phyloP scores from a whole-genome alignment of 2,888 invertebrate genomes.

The Platynereis dumerilii region DNA sequence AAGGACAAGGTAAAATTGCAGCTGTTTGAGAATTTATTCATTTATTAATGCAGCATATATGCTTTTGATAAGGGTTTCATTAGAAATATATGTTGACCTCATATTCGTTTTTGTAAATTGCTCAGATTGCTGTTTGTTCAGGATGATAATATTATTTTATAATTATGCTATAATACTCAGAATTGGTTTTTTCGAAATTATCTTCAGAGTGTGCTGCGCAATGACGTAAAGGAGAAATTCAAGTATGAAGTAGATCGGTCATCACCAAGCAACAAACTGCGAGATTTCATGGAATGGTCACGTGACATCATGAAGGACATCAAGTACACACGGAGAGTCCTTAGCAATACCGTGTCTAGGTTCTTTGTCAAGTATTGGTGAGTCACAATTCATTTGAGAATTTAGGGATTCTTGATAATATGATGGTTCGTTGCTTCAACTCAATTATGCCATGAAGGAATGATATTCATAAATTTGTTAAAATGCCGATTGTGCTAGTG shows the following conservation, averaged over 20 bases:
- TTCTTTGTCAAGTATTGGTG: constrained; percentile 58
- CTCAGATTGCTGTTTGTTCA: no score
- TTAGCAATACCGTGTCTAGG: constrained; percentile 47
- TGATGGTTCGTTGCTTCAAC: no score
- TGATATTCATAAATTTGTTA: no score
- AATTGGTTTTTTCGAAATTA: not conserved
- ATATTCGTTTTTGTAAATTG: no score
- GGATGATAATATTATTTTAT: no score
- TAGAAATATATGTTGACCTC: no score
- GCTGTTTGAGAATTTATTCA: not conserved
- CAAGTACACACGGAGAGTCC: constrained; percentile 53
- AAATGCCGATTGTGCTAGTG: no score
- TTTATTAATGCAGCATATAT: not conserved
- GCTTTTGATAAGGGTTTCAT: no score
- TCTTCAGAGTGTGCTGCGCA: constrained; percentile 55
- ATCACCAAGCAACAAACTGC: constrained; percentile 61
- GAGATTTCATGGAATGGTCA: constrained; percentile 63
- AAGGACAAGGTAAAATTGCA: constrained; percentile 52
- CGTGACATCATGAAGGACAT: constrained; percentile 61
- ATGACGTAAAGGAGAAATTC: constrained; percentile 61
- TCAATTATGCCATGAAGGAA: no score
- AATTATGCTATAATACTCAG: no score
- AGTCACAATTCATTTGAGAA: constrained; percentile 18
- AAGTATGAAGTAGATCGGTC: constrained; percentile 62
- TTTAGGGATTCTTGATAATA: no score